These are phyloP conservation scores for Brachionus plicatilis DNA, from an alignment of 1,140 invertebrate genomes.

Conservation along the genomic window DNA sequence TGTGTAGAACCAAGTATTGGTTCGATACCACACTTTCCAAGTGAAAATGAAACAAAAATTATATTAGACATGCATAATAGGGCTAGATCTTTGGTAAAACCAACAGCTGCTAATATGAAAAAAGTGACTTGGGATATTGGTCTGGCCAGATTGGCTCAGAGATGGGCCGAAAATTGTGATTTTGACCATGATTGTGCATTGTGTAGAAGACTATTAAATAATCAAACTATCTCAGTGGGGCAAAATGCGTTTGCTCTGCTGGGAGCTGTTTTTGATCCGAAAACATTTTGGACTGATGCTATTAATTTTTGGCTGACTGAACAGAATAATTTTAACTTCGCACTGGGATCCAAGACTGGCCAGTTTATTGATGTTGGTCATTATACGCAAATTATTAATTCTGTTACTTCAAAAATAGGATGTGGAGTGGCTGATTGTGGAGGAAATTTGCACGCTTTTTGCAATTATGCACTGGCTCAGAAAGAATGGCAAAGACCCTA, in stretches of 20 bases:
- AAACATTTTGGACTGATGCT: background rate
- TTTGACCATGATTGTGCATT: conserved; percentile 9
- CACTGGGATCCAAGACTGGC: background rate
- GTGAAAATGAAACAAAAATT: background rate
- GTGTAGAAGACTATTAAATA: conserved; percentile 25
- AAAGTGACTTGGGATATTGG: conserved; percentile 28
- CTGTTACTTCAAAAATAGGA: background rate
- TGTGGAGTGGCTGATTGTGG: conserved; percentile 16
- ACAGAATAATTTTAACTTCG: background rate
- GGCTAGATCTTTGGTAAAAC: background rate
- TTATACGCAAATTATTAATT: conserved; percentile 36
- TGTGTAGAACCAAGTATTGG: background rate
- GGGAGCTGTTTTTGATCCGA: background rate
- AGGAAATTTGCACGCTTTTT: background rate
- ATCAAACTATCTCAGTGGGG: conserved; percentile 2
- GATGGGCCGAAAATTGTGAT: conserved; percentile 3
- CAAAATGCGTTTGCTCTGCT: conserved; percentile 4
- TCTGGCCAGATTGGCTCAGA: conserved; percentile 9
- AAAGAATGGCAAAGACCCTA: background rate
- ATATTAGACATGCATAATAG: conserved; percentile 7
- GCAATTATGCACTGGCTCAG: conserved; percentile 21
- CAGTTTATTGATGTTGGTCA: conserved; percentile 21
- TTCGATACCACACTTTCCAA: background rate
- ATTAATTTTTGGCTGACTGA: background rate
- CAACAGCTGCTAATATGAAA: conserved; percentile 16